Conservation (phyloP, 2,113 vertebrate species). For the Hiodon alosoides region DNA sequence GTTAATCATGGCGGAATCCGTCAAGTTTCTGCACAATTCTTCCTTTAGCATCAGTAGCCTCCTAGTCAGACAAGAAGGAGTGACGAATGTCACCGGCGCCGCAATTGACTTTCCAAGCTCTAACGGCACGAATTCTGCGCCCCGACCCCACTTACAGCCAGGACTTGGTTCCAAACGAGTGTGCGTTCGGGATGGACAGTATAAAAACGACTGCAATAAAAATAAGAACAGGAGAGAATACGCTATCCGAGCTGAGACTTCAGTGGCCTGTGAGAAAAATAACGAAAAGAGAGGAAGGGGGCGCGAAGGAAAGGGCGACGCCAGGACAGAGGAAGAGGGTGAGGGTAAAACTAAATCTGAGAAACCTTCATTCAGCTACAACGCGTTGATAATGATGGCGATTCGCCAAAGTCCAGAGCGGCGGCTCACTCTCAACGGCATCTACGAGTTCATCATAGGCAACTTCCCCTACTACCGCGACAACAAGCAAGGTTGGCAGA, state of each 20-base stretch:
- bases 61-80: constrained; percentile 51
- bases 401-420: constrained; percentile 65
- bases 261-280: constrained; percentile 4
- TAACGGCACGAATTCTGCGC: not conserved
- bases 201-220: constrained; percentile 12
- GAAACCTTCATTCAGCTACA: constrained; percentile 73
- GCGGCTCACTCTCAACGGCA: constrained; percentile 65
- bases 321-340: constrained; percentile 21
- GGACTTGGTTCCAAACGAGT: constrained; percentile 22
- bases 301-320: constrained; percentile 11
- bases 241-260: not conserved
- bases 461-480: constrained; percentile 69
- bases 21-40: constrained; percentile 52
- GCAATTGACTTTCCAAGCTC: not conserved
- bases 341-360: constrained; percentile 43
- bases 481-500: constrained; percentile 69
- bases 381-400: constrained; percentile 76
- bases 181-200: constrained; percentile 21
- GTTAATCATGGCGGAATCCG: constrained; percentile 47
- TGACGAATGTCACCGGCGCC: constrained; percentile 32
- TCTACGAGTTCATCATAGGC: constrained; percentile 71
- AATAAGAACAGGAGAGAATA: constrained; percentile 16
- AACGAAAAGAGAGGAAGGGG: constrained; percentile 24
- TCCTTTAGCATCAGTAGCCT: constrained; percentile 70
- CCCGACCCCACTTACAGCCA: constrained; percentile 26